Evolutionary conservation across 2,113 vertebrate species (phyloP).

Genomic region (Thinocorus orbignyianus): DNA sequence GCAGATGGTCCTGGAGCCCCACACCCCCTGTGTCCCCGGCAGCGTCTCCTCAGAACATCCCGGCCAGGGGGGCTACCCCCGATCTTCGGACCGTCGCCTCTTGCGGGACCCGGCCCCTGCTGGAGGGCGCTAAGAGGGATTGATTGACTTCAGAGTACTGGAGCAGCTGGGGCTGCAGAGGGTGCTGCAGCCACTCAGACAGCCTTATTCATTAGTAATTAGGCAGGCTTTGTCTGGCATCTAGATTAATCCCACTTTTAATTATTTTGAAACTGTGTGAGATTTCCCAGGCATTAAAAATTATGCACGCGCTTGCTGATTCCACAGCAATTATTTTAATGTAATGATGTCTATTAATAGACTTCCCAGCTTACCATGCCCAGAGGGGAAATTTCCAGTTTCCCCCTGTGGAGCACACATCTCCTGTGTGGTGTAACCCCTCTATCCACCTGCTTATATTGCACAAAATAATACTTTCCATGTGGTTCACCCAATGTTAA

Average conservation of each 20-base stretch:
- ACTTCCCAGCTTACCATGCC: conserved; percentile 30
- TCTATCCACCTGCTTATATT: not conserved
- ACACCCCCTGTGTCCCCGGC: fast-evolving
- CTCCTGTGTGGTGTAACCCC: not conserved
- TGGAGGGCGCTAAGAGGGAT: fast-evolving
- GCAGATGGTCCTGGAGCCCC: fast-evolving
- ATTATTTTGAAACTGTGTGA: conserved; percentile 63
- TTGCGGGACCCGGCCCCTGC: not conserved
- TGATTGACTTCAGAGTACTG: not conserved
- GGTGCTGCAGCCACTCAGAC: conserved; percentile 4
- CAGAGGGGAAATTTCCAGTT: conserved; percentile 14
- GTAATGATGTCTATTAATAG: conserved; percentile 49
- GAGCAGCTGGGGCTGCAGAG: not conserved
- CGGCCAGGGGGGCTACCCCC: not conserved
- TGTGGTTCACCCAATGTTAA: not conserved
- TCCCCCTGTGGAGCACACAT: not conserved
- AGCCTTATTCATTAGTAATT: conserved; percentile 29
- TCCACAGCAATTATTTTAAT: conserved; percentile 55
- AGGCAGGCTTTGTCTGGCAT: conserved; percentile 46
- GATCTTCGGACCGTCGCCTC: not conserved
- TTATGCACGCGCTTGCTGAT: conserved; percentile 10
- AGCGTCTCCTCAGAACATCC: not conserved
- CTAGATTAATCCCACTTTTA: conserved; percentile 63
- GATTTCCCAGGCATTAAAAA: conserved; percentile 61
- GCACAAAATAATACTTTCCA: not conserved